Percentiles rank a stretch among this genome's conserved stretches.
phyloP scores from a whole-genome alignment of 2,888 invertebrate species.

The Lepidochitona cinerea region DNA sequence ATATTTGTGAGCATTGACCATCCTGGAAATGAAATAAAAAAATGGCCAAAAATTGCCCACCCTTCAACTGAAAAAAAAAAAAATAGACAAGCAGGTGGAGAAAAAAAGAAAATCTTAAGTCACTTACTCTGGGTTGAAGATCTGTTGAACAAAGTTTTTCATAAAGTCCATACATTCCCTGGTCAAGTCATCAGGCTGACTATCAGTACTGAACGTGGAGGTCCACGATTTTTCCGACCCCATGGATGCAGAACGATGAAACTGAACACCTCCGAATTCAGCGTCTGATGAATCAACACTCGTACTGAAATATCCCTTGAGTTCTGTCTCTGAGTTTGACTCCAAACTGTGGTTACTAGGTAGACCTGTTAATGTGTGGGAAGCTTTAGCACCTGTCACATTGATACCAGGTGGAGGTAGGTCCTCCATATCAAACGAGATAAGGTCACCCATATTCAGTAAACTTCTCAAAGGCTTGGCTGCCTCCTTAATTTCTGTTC shows the following conservation, averaged over 20 bases:
- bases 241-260: conserved; percentile 51
- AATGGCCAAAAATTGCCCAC: no score
- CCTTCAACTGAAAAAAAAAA: no score
- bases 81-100: no score
- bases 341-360: conserved; percentile 49
- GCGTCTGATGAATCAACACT: conserved; percentile 61
- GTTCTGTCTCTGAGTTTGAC: conserved; percentile 33
- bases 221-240: conserved; percentile 63
- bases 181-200: conserved; percentile 74
- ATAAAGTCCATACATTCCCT: conserved; percentile 77
- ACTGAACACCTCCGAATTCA: conserved; percentile 51
- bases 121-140: conserved; percentile 75
- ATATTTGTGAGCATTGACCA: no score
- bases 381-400: conserved; percentile 19
- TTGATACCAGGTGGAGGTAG: not conserved
- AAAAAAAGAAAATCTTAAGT: no score
- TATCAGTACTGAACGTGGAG: conserved; percentile 61
- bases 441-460: conserved; percentile 54
- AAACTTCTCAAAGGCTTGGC: conserved; percentile 33
- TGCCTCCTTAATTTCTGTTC: not conserved
- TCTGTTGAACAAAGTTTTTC: conserved; percentile 78
- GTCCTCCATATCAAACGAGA: conserved; percentile 50
- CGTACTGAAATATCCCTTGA: conserved; percentile 22
- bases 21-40: no score
- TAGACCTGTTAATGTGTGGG: conserved; percentile 18